Conservation (phyloP, 64 coral and sea anemone genomes). For the Montipora cactus region DNA sequence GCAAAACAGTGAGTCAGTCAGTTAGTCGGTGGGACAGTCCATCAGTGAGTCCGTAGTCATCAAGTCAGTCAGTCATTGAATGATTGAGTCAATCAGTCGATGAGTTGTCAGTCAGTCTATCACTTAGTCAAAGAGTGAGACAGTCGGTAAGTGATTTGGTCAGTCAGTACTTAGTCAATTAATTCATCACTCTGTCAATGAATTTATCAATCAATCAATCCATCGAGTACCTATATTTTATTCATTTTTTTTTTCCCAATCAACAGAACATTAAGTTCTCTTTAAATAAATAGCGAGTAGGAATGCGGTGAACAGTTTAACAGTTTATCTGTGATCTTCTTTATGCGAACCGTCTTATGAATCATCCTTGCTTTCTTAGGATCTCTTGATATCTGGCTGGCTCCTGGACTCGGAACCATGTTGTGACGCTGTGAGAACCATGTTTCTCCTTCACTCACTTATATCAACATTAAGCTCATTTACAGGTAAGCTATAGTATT, state of each 20-base stretch:
- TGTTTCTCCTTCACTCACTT: constrained; percentile 54
- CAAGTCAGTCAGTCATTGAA: too few relatives aligned
- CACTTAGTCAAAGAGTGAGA: background rate
- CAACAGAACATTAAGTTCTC: too few relatives aligned
- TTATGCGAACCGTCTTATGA: background rate
- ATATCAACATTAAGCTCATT: constrained; percentile 76
- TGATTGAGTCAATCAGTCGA: background rate
- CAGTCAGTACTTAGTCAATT: background rate
- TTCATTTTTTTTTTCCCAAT: too few relatives aligned
- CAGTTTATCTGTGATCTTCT: background rate
- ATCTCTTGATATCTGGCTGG: constrained; percentile 58
- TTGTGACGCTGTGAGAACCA: constrained; percentile 8
- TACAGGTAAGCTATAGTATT: constrained; percentile 33
- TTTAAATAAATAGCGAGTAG: too few relatives aligned
- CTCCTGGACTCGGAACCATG: background rate
- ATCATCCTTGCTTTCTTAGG: background rate
- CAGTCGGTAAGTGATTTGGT: background rate
- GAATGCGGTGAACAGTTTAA: too few relatives aligned
- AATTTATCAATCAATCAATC: background rate
- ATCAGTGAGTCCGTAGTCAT: too few relatives aligned
- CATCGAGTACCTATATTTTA: too few relatives aligned
- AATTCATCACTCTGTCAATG: background rate
- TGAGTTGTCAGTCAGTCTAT: too few relatives aligned
- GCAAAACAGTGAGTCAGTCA: too few relatives aligned
- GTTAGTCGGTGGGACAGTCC: too few relatives aligned